Percentiles rank a stretch among this genome's conserved stretches.
Conservation (phyloP, 1,140 invertebrate genomes). For the Meloidogyne floridensis region DNA sequence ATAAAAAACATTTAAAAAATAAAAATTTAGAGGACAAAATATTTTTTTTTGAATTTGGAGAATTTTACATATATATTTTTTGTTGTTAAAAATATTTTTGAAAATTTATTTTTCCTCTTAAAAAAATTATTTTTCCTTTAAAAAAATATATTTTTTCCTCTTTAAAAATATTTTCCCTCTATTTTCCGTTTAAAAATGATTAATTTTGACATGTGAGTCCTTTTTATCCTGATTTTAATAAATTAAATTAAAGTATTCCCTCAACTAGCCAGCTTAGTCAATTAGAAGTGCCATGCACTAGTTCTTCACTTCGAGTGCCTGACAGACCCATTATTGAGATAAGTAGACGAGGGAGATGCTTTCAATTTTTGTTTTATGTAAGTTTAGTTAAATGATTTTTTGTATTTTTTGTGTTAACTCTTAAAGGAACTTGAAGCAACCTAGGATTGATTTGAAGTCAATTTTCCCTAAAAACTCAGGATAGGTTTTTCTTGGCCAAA, state of each 20-base stretch:
- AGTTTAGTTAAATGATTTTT: too few relatives aligned
- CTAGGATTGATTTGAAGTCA: too few relatives aligned
- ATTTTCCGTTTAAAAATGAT: not conserved
- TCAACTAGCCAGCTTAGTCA: not conserved
- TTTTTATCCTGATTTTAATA: not conserved
- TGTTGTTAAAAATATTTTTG: too few relatives aligned
- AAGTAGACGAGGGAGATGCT: not conserved
- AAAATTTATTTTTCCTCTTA: too few relatives aligned
- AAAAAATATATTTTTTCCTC: too few relatives aligned
- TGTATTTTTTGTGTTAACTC: too few relatives aligned
- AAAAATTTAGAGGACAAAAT: not conserved
- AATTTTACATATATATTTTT: not conserved
- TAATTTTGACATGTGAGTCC: not conserved
- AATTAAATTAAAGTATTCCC: not conserved
- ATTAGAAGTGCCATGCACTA: not conserved
- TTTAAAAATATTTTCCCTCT: too few relatives aligned
- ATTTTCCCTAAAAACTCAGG: too few relatives aligned
- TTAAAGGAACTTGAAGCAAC: too few relatives aligned
- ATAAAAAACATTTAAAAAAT: not conserved
- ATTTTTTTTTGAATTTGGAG: not conserved
- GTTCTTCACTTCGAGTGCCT: not conserved
- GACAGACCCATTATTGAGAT: not conserved
- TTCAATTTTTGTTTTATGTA: constrained; percentile 8
- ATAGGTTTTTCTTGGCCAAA: too few relatives aligned
- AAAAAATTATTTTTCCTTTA: too few relatives aligned